A percentile compares a stretch with the other conserved stretches of the same genome.
Evolutionary conservation across 2,797 vertebrate species (phyloP).

Genomic region (Pseudotriccus pelzelni): DNA sequence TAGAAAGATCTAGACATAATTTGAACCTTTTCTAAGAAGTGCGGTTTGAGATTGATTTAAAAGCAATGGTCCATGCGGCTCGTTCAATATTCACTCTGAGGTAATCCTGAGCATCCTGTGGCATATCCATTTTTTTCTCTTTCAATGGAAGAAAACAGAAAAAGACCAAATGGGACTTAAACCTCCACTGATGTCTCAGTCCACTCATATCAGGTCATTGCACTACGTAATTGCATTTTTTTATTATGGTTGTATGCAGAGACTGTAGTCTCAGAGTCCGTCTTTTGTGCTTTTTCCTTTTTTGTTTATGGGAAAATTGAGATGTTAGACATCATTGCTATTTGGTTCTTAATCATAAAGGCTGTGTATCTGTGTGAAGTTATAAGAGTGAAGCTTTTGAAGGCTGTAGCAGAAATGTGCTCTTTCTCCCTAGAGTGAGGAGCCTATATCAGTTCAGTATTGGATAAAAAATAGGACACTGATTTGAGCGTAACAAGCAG

Average conservation of each 20-base stretch:
- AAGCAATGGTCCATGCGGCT: neutral
- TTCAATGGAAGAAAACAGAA: neutral
- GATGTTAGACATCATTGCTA: neutral
- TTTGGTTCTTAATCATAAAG: neutral
- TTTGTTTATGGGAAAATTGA: neutral
- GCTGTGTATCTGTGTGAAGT: neutral
- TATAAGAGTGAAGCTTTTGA: neutral
- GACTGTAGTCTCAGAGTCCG: neutral
- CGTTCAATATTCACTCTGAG: neutral
- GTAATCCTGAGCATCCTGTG: neutral
- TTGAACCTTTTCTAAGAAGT: neutral
- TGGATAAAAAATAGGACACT: constrained; percentile 35
- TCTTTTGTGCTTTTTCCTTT: neutral
- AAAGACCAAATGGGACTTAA: neutral
- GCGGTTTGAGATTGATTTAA: neutral
- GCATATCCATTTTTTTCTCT: neutral
- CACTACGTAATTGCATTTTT: neutral
- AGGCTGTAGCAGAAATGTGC: neutral
- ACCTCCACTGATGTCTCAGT: neutral
- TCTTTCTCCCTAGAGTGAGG: neutral
- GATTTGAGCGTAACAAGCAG: neutral
- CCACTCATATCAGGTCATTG: neutral
- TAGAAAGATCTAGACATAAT: neutral
- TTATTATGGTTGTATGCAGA: neutral
- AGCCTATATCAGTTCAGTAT: neutral